Evolutionary conservation across 2,888 invertebrate species (phyloP), one percentile per base, ranked within the genome.

Genomic region (Xylocampa areola): DNA sequence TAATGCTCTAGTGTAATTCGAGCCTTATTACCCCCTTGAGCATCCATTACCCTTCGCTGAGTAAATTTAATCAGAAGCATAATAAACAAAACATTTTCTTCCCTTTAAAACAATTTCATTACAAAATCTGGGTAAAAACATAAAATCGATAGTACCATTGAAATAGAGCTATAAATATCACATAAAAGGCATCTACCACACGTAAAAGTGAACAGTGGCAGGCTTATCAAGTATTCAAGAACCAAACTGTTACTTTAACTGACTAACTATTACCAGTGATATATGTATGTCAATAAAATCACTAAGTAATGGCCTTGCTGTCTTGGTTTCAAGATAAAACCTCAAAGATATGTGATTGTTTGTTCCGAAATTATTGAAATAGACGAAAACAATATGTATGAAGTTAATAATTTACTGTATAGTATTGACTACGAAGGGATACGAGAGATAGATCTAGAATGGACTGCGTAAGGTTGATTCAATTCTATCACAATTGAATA

Each of bases 121-220:
- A 61, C 40, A 36, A 39, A 43, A 62, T 68, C 35, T 10, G 25
- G 40, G 33, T 58, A 37, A 59, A 67, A 62, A 50, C 51, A 59
- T 59, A 68, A 73, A 71, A 80, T 80, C 70, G 77, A 80, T 81
- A 70, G 68, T 68, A 63, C 68, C 54, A 70, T 68, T 68, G 60
- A 66, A 80, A 81, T 78, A 73, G 61, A 77, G 77, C 70, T 73
- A 75, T 84, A 83, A 84, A 85, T 80, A 76, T 57, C 54, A 62
- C 78, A 70, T 82, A 75, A 84, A 83, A 73, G 61, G 60, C 61
- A 45, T 79, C 77, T 80, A 82, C 79, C 77, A 74, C 59, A 63
- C 73, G 72, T 81, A 78, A 83, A 83, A 78, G 62, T 67, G 71
- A 75, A 72, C 73, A 64, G 65, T 59, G 60, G 66, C 58, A 68